Percentiles rank a stretch among this genome's conserved stretches.
These are phyloP conservation scores for Catocala sponsa DNA, from an alignment of 2,888 invertebrate species.

Conservation along the genomic window DNA sequence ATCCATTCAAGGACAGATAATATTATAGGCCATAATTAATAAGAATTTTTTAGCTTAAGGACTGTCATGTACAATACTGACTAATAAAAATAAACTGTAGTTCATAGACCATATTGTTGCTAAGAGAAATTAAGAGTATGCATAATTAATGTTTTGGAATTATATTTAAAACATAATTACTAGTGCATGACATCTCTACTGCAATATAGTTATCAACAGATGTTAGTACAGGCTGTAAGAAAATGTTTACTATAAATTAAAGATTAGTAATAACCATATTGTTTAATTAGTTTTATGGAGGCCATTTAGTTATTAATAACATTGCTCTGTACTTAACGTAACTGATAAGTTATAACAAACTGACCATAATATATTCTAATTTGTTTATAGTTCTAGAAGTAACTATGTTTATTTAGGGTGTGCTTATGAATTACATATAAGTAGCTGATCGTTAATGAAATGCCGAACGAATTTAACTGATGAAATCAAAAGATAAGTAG, in stretches of 20 bases:
- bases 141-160: conserved; percentile 5
- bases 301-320: neutral
- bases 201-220: conserved; percentile 3
- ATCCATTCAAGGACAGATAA: conserved; percentile 3
- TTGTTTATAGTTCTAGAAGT: no score
- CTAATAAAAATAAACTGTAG: neutral
- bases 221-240: neutral
- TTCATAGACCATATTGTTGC: no score
- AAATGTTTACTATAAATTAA: neutral
- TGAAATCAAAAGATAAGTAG: conserved; percentile 53
- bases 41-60: neutral
- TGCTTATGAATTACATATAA: neutral
- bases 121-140: no score
- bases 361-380: no score
- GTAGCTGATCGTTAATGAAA: neutral
- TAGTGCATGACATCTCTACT: neutral
- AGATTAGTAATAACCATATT: neutral
- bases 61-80: neutral
- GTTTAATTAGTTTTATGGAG: no score
- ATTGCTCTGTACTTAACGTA: neutral
- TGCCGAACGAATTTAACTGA: conserved; percentile 33
- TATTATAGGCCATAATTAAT: neutral
- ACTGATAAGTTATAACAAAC: no score
- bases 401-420: neutral
- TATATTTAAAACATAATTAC: neutral